These are phyloP conservation scores for Endotricha flammealis DNA, from an alignment of 2,888 invertebrate genomes.

Conservation along the genomic window DNA sequence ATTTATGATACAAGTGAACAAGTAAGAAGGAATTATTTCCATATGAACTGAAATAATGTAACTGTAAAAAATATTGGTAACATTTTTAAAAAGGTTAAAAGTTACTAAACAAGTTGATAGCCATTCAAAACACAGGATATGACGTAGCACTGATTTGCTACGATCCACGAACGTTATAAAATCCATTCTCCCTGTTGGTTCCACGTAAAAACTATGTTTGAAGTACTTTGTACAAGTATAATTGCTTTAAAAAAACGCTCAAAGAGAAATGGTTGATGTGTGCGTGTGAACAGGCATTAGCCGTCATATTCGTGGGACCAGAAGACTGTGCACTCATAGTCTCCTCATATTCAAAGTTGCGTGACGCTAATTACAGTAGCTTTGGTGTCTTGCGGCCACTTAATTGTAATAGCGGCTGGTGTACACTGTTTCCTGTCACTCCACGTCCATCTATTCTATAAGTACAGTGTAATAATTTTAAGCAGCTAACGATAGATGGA, in stretches of 20 bases:
- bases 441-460: constrained; percentile 28
- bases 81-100: too few relatives aligned
- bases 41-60: too few relatives aligned
- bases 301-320: constrained; percentile 9
- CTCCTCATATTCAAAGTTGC: constrained; percentile 38
- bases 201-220: too few relatives aligned
- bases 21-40: too few relatives aligned
- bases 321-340: constrained; percentile 25
- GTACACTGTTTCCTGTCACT: constrained; percentile 47
- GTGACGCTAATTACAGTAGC: constrained; percentile 58
- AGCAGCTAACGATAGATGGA: constrained; percentile 3
- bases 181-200: not conserved
- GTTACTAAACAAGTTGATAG: too few relatives aligned
- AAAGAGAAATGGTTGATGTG: constrained; percentile 2
- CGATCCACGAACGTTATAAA: too few relatives aligned
- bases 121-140: too few relatives aligned
- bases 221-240: not conserved
- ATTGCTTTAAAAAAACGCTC: not conserved
- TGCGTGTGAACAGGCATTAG: constrained; percentile 6
- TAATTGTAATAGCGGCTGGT: constrained; percentile 54
- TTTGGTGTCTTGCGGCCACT: constrained; percentile 54
- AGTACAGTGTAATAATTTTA: constrained; percentile 18
- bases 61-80: too few relatives aligned
- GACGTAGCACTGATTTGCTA: too few relatives aligned
- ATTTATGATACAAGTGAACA: too few relatives aligned